Evolutionary conservation across 2,113 vertebrate species (phyloP).

Genomic region (Amphiprion ocellaris): DNA sequence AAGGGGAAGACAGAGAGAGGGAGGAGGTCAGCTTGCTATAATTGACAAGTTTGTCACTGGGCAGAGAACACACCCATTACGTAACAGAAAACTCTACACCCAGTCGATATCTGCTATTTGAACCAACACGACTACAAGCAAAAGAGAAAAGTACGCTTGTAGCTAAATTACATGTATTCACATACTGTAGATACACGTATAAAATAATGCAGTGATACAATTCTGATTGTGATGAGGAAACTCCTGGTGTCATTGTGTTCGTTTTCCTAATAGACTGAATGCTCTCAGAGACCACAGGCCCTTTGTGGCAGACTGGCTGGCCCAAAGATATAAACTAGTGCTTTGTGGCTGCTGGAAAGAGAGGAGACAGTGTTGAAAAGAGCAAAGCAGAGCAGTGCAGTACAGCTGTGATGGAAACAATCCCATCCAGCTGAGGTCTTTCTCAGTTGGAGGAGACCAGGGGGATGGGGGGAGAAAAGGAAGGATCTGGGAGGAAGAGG

Average conservation of each 20-base stretch:
- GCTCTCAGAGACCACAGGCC: constrained; percentile 36
- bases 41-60: constrained; percentile 45
- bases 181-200: not conserved
- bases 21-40: constrained; percentile 39
- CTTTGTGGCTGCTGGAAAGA: constrained; percentile 44
- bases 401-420: constrained; percentile 66
- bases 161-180: not conserved
- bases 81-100: constrained; percentile 41
- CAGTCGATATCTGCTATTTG: constrained; percentile 39
- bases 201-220: not conserved
- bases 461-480: constrained; percentile 26
- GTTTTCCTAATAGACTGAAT: constrained; percentile 30
- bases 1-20: constrained; percentile 8
- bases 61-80: constrained; percentile 60
- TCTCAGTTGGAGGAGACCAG: constrained; percentile 33
- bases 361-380: constrained; percentile 16
- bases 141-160: constrained; percentile 12
- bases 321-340: constrained; percentile 42
- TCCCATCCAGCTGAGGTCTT: constrained; percentile 57
- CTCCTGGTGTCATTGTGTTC: constrained; percentile 45
- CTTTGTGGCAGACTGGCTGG: constrained; percentile 47
- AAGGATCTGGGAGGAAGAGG: constrained; percentile 17
- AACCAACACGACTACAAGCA: constrained; percentile 26
- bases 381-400: constrained; percentile 38
- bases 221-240: constrained; percentile 3